A percentile compares a stretch with the other conserved stretches of the same genome.
Evolutionary conservation across 2,113 vertebrate species (phyloP).

Genomic region (Xenus cinereus): DNA sequence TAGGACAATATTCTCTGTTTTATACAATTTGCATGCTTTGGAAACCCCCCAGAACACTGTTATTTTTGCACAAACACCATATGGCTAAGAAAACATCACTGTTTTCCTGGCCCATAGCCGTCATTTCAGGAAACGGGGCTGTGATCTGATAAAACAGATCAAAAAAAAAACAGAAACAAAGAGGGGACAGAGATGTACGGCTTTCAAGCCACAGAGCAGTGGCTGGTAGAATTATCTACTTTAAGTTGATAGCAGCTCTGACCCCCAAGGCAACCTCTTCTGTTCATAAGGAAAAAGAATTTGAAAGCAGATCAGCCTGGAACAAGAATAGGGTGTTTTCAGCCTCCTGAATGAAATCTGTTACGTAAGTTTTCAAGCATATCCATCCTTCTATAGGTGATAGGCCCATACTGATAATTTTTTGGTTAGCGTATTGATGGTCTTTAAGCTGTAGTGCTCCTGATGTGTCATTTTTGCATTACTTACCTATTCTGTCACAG

Average conservation of each 20-base stretch:
- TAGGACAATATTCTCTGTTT: not conserved
- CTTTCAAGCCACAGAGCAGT: not conserved
- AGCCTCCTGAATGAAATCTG: not conserved
- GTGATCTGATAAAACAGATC: not conserved
- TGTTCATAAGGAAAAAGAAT: not conserved
- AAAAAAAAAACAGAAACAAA: not conserved
- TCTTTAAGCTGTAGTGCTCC: not conserved
- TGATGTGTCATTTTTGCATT: not conserved
- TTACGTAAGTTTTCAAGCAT: not conserved
- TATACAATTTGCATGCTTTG: not conserved
- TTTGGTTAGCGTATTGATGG: not conserved
- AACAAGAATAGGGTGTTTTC: not conserved
- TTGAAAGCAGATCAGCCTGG: not conserved
- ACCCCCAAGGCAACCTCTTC: not conserved
- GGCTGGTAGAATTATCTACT: not conserved
- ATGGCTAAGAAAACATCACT: not conserved
- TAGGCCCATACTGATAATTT: not conserved
- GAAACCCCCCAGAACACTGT: not conserved
- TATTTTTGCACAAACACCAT: conserved; percentile 45
- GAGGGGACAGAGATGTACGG: not conserved
- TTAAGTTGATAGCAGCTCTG: not conserved
- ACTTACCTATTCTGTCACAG: not conserved
- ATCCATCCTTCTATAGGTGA: not conserved
- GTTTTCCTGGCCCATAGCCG: not conserved
- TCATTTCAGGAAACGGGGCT: not conserved